These are phyloP conservation scores for Eupithecia subfuscata DNA, from an alignment of 2,888 invertebrate genomes.

Conservation along the genomic window DNA sequence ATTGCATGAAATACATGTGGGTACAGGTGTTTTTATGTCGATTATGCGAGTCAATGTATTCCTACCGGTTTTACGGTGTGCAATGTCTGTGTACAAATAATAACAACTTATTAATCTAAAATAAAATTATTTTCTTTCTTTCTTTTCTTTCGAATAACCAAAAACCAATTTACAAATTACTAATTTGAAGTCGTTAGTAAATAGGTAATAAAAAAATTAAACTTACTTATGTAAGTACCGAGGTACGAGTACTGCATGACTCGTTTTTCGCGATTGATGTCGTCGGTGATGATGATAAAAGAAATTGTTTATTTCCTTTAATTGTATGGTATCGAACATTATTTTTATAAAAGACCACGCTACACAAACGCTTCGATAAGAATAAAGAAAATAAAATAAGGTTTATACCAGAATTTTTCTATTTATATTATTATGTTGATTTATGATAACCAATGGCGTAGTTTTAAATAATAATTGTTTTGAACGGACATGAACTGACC, in stretches of 20 bases:
- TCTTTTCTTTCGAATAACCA: too few relatives aligned
- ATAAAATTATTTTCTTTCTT: too few relatives aligned
- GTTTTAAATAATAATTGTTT: not conserved
- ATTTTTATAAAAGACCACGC: not conserved
- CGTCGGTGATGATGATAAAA: not conserved
- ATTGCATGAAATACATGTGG: too few relatives aligned
- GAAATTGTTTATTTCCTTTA: not conserved
- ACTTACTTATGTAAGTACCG: not conserved
- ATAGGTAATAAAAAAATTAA: not conserved
- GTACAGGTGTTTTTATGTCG: too few relatives aligned
- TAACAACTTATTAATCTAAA: too few relatives aligned
- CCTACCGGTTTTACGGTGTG: too few relatives aligned
- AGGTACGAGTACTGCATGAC: not conserved
- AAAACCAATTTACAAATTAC: too few relatives aligned
- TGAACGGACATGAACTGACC: not conserved
- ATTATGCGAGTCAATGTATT: too few relatives aligned
- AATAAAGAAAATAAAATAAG: not conserved
- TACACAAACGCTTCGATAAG: not conserved
- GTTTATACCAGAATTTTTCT: not conserved
- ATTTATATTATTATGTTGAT: not conserved
- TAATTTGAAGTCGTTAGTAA: not conserved
- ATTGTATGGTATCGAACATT: not conserved
- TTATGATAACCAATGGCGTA: not conserved
- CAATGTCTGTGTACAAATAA: too few relatives aligned
- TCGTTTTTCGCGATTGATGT: not conserved